These are phyloP conservation scores for Ceratitis capitata DNA, from an alignment of 1,140 invertebrate species.

Conservation along the genomic window DNA sequence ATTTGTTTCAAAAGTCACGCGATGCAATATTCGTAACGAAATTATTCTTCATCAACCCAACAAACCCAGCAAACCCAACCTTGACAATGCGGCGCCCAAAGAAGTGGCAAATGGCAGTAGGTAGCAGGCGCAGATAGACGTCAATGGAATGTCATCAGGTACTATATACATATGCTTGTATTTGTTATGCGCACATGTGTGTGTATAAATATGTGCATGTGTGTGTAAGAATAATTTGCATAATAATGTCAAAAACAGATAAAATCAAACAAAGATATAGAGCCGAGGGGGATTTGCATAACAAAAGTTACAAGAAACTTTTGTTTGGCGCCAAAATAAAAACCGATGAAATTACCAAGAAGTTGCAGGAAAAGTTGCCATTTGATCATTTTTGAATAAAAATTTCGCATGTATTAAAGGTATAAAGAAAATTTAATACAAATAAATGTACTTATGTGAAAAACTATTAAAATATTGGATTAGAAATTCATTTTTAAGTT, in stretches of 20 bases:
- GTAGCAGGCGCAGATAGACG: slow-evolving; percentile 23
- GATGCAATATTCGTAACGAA: not conserved
- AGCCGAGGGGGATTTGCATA: not conserved
- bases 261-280: slow-evolving; percentile 12
- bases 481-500: too few relatives aligned
- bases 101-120: not conserved
- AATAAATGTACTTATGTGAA: too few relatives aligned
- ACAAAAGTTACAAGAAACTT: not conserved
- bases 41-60: not conserved
- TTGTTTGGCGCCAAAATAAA: not conserved
- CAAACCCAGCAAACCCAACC: not conserved
- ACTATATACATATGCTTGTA: too few relatives aligned
- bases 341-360: not conserved
- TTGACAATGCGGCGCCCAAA: too few relatives aligned
- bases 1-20: slow-evolving; percentile 17
- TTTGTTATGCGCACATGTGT: too few relatives aligned
- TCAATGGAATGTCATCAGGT: not conserved
- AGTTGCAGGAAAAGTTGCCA: not conserved
- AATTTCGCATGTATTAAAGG: too few relatives aligned
- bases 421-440: too few relatives aligned
- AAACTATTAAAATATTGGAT: too few relatives aligned
- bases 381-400: too few relatives aligned
- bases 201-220: too few relatives aligned
- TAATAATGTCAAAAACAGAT: slow-evolving; percentile 10
- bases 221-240: slow-evolving; percentile 27